Evolutionary conservation across 2,888 invertebrate species (phyloP), one percentile per base, ranked within the genome.

Genomic region (Stenotaenia linearis): DNA sequence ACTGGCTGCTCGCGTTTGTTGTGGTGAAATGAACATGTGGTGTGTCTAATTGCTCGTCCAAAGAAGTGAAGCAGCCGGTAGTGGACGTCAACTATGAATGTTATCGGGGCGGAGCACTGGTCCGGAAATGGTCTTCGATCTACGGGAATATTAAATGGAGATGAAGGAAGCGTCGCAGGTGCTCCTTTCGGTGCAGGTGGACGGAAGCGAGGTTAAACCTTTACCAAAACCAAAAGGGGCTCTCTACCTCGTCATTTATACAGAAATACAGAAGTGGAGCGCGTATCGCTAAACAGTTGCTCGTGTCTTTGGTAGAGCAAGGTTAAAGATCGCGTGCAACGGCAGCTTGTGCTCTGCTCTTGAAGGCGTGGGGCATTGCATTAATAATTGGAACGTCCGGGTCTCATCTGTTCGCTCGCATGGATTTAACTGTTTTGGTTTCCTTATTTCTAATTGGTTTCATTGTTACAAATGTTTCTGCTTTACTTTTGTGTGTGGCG

Each of bases 271-370:
- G 61, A 56, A 18, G 3, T n/a, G 56, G 18, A 56, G 56, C 21
- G 7, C 7, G 5, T 1, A 5, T 5, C 15, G 1, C 10, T 56
- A 18, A 21, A 56, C 15, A 61, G 61, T 61, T 15, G 25, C 61
- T 23, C 28, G 25, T 23, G 28, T 25, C 15, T 15, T 61, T 25
- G 28, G 23, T 25, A 7, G 15, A 23, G 61, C 45, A 18, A 45
- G 61, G 61, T 61, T 61, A 61, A 61, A 61, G 61, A 61, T 61
- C 61, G 61, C 61, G 61, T 61, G 61, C 61, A 61, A 61, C 61
- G 7, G 61, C 25, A 23, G 61, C 23, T 61, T 6, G 61, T 25
- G 61, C 25, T 25, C 15, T 23, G 23, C 61, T 61, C 1, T 61
- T 25, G 61, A 25, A 5, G 9, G 61, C 61, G 61, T 61, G 23